Evolutionary conservation across 2,888 invertebrate species (phyloP).

Genomic region (Xestobium rufovillosum): DNA sequence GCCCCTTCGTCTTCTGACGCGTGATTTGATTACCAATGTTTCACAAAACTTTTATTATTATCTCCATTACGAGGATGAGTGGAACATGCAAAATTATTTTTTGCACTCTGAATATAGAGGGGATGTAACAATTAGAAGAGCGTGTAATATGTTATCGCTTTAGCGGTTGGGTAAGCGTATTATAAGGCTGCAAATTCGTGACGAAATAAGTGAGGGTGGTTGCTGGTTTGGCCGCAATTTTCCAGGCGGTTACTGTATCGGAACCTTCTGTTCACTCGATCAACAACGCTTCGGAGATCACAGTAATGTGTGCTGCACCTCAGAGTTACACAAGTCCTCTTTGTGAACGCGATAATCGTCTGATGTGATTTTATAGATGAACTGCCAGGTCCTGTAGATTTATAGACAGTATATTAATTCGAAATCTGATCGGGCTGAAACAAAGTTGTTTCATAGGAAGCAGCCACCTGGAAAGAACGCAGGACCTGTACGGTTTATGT

Average conservation of each 20-base stretch:
- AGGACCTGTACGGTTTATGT: neutral
- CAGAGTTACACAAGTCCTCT: no score
- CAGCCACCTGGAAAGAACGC: conserved; percentile 10
- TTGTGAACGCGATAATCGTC: conserved; percentile 37
- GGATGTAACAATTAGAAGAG: no score
- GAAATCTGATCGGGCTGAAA: conserved; percentile 35
- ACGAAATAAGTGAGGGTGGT: conserved; percentile 20
- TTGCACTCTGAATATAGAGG: no score
- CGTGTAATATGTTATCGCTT: no score
- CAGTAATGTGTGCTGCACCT: no score
- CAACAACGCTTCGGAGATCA: conserved; percentile 40
- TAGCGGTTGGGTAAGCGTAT: no score
- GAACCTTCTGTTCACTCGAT: conserved; percentile 30
- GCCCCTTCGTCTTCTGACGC: no score
- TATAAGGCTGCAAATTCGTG: no score
- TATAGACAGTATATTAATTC: conserved; percentile 34
- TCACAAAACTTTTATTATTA: no score
- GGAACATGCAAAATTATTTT: no score
- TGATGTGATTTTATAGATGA: conserved; percentile 43
- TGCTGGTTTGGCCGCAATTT: conserved; percentile 36
- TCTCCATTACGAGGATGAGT: no score
- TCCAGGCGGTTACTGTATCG: conserved; percentile 35
- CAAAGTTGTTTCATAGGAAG: conserved; percentile 30
- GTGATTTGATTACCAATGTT: no score
- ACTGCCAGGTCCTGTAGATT: conserved; percentile 32